Percentiles rank a stretch among this genome's conserved stretches.
phyloP scores from a whole-genome alignment of 2,113 vertebrate species.

The Ophthalmotilapia sp. region DNA sequence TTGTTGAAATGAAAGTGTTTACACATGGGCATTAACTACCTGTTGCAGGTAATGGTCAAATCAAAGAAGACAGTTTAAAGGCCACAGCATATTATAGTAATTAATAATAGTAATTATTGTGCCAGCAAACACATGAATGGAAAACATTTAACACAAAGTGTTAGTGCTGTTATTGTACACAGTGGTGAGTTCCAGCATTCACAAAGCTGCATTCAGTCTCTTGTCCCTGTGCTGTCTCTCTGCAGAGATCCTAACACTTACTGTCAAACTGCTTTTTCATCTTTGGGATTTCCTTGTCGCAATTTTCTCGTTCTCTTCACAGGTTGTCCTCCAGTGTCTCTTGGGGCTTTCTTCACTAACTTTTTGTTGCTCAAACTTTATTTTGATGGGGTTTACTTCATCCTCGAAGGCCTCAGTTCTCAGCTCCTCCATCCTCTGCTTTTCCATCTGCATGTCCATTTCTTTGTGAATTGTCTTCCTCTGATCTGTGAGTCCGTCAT shows the following conservation, averaged over 20 bases:
- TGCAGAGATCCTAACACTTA: neutral
- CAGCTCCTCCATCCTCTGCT: constrained; percentile 18
- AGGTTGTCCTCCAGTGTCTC: constrained; percentile 1
- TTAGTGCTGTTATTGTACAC: constrained; percentile 13
- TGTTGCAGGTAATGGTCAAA: neutral
- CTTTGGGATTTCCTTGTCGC: neutral
- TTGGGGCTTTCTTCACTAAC: neutral
- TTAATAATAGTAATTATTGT: neutral
- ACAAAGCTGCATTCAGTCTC: constrained; percentile 45
- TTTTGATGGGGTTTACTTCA: constrained; percentile 15
- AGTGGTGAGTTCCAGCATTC: constrained; percentile 15
- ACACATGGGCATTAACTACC: neutral
- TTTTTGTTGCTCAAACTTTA: constrained; percentile 20
- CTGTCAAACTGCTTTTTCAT: neutral
- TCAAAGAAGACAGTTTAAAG: neutral
- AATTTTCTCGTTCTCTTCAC: neutral
- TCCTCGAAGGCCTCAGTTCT: neutral
- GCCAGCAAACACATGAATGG: neutral
- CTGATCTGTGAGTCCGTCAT: constrained; percentile 2
- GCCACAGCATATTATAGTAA: neutral
- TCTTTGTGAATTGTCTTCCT: neutral
- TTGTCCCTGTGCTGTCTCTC: neutral
- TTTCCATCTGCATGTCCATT: neutral
- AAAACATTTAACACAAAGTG: neutral
- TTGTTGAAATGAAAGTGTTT: constrained; percentile 27